A percentile compares a stretch with the other conserved stretches of the same genome.
Evolutionary conservation across 2,113 vertebrate species (phyloP).

Genomic region (Galemys pyrenaicus): DNA sequence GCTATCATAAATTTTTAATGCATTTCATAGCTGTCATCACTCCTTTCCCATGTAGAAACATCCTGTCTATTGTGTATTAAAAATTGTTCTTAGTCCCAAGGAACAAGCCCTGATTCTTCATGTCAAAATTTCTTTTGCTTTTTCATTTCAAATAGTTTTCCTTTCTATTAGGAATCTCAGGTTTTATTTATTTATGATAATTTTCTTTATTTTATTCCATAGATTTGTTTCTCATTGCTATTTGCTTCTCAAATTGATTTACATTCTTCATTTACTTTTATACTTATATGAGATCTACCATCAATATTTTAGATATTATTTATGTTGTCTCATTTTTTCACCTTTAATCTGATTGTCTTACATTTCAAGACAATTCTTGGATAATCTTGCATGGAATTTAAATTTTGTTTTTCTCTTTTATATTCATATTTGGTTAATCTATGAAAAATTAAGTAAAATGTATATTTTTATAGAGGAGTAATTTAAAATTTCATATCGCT

Average conservation of each 20-base stretch:
- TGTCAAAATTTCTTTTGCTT: not conserved
- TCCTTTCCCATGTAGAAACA: not conserved
- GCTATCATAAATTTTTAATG: not conserved
- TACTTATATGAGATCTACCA: not conserved
- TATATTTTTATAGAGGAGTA: not conserved
- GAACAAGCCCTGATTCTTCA: not conserved
- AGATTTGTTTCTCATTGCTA: not conserved
- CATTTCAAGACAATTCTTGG: not conserved
- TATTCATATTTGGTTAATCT: not conserved
- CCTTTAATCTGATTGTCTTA: slow-evolving; percentile 11
- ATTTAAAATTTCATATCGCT: not conserved
- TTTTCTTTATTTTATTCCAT: not conserved
- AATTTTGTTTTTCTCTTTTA: not conserved
- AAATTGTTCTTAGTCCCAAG: not conserved
- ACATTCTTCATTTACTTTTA: not conserved
- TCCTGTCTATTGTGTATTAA: not conserved
- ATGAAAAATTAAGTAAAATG: not conserved
- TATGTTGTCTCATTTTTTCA: not conserved
- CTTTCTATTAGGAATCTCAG: not conserved
- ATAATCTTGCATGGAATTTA: not conserved
- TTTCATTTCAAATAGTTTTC: not conserved
- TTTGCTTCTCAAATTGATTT: not conserved
- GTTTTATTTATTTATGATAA: not conserved
- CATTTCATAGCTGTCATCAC: not conserved
- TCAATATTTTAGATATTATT: not conserved